These are phyloP conservation scores for Carapus acus DNA, from an alignment of 2,797 vertebrate species.

Conservation along the genomic window DNA sequence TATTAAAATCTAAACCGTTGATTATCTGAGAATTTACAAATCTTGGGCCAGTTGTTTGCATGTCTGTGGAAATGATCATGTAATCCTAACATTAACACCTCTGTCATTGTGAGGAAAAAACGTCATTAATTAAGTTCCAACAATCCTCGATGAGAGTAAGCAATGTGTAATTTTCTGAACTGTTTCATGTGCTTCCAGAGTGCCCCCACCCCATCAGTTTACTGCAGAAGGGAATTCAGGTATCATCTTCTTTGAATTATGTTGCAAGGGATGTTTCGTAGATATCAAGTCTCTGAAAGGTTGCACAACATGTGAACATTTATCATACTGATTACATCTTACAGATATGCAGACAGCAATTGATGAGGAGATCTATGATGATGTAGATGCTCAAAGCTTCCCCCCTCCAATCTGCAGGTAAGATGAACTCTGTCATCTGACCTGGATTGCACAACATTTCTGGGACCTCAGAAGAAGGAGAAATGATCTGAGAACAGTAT, in stretches of 20 bases:
- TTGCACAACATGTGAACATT: no score
- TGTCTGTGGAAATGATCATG: slow-evolving; percentile 13
- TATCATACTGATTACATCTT: background rate
- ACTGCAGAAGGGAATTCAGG: slow-evolving; percentile 62
- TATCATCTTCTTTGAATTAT: slow-evolving; percentile 23
- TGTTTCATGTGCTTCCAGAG: slow-evolving; percentile 53
- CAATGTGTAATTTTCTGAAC: slow-evolving; percentile 9
- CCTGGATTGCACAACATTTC: background rate
- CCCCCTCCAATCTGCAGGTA: slow-evolving; percentile 59
- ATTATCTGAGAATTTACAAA: slow-evolving; percentile 36
- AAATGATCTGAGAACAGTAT: background rate
- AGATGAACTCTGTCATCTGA: background rate
- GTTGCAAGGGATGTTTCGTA: no score
- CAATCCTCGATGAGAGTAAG: slow-evolving; percentile 2
- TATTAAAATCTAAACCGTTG: slow-evolving; percentile 1
- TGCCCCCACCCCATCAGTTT: slow-evolving; percentile 72
- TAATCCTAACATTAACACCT: slow-evolving; percentile 26
- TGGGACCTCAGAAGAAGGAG: background rate
- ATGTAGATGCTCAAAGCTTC: slow-evolving; percentile 53
- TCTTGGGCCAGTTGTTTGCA: slow-evolving; percentile 17
- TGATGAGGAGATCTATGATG: slow-evolving; percentile 65
- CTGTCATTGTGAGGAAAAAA: slow-evolving; percentile 21
- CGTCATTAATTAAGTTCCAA: slow-evolving; percentile 3
- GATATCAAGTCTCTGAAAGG: no score
- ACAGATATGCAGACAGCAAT: slow-evolving; percentile 30